A percentile compares a stretch with the other conserved stretches of the same genome.
Conservation (phyloP, 2,113 vertebrate genomes). For the Arothron firmamentum region DNA sequence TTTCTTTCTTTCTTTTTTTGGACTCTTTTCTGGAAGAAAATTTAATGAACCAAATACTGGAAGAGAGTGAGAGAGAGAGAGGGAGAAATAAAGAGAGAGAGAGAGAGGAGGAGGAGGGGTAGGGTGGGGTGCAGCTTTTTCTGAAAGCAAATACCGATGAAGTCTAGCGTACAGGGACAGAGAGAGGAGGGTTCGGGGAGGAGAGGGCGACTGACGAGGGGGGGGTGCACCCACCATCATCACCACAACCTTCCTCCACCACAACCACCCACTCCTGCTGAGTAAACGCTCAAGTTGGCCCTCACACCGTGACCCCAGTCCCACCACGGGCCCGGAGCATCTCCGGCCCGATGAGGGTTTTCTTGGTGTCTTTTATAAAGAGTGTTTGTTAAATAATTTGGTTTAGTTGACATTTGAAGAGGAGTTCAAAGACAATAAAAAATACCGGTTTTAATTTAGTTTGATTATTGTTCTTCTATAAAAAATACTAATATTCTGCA, state of each 20-base stretch:
- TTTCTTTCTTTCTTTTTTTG: slow-evolving; percentile 13
- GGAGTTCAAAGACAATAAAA: too few relatives aligned
- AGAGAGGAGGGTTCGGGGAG: slow-evolving; percentile 55
- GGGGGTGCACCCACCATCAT: slow-evolving; percentile 8
- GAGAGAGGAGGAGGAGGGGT: slow-evolving; percentile 2
- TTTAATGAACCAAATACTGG: slow-evolving; percentile 88
- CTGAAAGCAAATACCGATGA: slow-evolving; percentile 73
- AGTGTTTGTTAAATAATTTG: too few relatives aligned
- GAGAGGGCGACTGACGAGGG: slow-evolving; percentile 44
- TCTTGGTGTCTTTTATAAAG: too few relatives aligned
- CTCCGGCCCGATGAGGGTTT: too few relatives aligned
- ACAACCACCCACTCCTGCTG: slow-evolving; percentile 55
- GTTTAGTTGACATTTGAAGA: too few relatives aligned
- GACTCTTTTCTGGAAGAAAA: slow-evolving; percentile 84
- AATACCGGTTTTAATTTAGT: too few relatives aligned
- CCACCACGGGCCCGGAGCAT: neutral
- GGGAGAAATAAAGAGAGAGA: neutral
- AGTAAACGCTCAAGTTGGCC: too few relatives aligned
- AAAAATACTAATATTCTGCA: too few relatives aligned
- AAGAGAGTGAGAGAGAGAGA: slow-evolving; percentile 44
- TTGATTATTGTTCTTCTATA: too few relatives aligned
- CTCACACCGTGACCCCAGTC: slow-evolving; percentile 5
- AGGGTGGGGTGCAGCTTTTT: slow-evolving; percentile 40
- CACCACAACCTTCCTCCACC: slow-evolving; percentile 17
- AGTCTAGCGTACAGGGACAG: slow-evolving; percentile 68